A percentile compares a stretch with the other conserved stretches of the same genome.
Evolutionary conservation across 2,888 invertebrate genomes (phyloP).

Genomic region (Teleiodes luculella): DNA sequence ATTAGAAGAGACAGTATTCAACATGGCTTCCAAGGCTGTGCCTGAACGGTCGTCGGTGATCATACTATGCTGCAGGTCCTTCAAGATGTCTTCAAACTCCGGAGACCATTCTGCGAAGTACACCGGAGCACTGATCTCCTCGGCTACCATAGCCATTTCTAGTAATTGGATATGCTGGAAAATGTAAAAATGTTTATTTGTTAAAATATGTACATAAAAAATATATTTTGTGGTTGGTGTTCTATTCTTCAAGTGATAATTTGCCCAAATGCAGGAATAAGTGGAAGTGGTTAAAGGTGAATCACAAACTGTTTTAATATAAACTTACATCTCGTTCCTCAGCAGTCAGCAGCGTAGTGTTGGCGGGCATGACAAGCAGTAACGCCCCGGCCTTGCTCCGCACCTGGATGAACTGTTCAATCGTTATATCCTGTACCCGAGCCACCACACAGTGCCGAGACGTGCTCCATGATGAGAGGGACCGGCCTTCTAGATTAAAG

Average conservation of each 20-base stretch:
- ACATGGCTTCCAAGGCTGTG: conserved; percentile 89
- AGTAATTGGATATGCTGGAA: conserved; percentile 84
- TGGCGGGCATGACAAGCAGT: conserved; percentile 88
- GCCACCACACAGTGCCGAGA: conserved; percentile 94
- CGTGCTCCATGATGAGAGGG: conserved; percentile 89
- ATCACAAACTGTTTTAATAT: too few relatives aligned
- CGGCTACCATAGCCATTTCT: conserved; percentile 89
- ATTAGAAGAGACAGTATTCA: conserved; percentile 93
- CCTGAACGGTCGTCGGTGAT: conserved; percentile 83
- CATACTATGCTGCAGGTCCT: conserved; percentile 84
- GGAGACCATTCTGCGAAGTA: conserved; percentile 90
- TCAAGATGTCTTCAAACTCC: conserved; percentile 85
- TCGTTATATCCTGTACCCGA: conserved; percentile 87
- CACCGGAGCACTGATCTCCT: conserved; percentile 90
- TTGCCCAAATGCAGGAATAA: too few relatives aligned
- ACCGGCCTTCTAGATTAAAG: conserved; percentile 93
- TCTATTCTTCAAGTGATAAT: too few relatives aligned
- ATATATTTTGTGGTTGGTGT: too few relatives aligned
- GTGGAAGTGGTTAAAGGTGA: too few relatives aligned
- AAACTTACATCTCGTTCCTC: conserved; percentile 83
- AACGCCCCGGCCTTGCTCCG: conserved; percentile 90
- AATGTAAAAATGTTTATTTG: background rate
- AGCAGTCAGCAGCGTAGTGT: conserved; percentile 79
- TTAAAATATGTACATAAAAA: too few relatives aligned
- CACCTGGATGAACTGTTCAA: conserved; percentile 87